Evolutionary conservation across 2,113 vertebrate species (phyloP).

Genomic region (Neotoma lepida): DNA sequence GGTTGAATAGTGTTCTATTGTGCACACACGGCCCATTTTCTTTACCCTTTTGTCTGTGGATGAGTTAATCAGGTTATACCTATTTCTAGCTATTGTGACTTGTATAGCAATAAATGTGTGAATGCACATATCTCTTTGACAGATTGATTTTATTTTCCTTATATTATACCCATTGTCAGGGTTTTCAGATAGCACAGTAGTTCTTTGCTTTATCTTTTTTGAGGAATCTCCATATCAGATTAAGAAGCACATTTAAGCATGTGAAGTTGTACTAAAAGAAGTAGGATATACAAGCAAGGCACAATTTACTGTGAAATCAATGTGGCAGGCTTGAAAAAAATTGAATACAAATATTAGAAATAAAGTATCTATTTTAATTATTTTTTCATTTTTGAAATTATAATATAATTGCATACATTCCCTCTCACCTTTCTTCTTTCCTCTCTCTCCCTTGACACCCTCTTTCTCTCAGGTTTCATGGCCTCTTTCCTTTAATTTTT

Average conservation of each 20-base stretch:
- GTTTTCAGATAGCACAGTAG: neutral
- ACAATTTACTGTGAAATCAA: neutral
- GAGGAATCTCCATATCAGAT: neutral
- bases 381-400: neutral
- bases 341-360: neutral
- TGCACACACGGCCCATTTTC: neutral
- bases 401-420: neutral
- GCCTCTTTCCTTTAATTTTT: neutral
- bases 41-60: neutral
- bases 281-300: neutral
- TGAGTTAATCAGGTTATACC: neutral
- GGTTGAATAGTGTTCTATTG: neutral
- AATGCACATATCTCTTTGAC: neutral
- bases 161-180: neutral
- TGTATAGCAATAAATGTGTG: neutral
- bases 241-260: neutral
- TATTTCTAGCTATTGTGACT: neutral
- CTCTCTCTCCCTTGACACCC: neutral
- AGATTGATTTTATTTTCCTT: neutral
- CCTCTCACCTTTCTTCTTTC: neutral
- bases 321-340: neutral
- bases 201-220: neutral
- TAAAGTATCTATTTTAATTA: neutral
- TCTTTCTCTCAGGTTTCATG: neutral
- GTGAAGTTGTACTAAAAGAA: neutral